Base-by-base conservation (phyloP, 2,888 invertebrate species). In the Cryptocephalus primarius region DNA sequence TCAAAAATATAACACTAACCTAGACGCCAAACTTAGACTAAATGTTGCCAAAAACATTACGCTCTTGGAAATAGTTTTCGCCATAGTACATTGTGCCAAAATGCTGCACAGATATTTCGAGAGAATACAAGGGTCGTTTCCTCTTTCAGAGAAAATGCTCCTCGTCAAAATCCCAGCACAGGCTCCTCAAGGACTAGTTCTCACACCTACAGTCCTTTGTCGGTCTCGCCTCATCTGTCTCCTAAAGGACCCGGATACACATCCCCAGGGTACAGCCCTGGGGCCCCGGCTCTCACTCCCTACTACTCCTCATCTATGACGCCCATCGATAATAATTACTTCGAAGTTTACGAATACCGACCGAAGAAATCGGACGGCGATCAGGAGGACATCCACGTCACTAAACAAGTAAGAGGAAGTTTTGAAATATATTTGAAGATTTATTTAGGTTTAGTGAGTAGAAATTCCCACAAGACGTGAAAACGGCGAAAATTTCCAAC, bases 161-260 rank as follows among this genome's bases (percentile, higher is more conserved):
- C 61, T 39, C 61, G 63, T 9, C 61, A 62, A 39, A 66, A 71
- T 66, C 54, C 65, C 33, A 75, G 72, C 60, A 73, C 74, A 52
- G 75, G 73, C 40, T 73, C 72, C 2, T 74, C 76, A 8, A 68
- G 73, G 48, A 67, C 72, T 54, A 72, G 72, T 46, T 74, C 75
- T 11, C 60, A 65, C 48, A 63, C 66, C 55, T 60, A 67, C 57
- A 70, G 69, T 48, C 71, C 71, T 4, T 55, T 70, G 22, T 70
- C 71, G 4, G 66, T 70, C 4, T 71, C 71, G 1, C 71, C 71
- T 8, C 66, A 69, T 57, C 55, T 70, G 40, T 70, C 70, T 3
- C 70, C 70, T 9, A 62, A 62, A 46, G 68, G 66, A 4, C 55
- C 53, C 44, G 47, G 53, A 33, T 46, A 50, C 34, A 55, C 56